Evolutionary conservation across 2,888 invertebrate genomes (phyloP), one percentile per base, ranked within the genome.

Genomic region (Corbicula japonica): DNA sequence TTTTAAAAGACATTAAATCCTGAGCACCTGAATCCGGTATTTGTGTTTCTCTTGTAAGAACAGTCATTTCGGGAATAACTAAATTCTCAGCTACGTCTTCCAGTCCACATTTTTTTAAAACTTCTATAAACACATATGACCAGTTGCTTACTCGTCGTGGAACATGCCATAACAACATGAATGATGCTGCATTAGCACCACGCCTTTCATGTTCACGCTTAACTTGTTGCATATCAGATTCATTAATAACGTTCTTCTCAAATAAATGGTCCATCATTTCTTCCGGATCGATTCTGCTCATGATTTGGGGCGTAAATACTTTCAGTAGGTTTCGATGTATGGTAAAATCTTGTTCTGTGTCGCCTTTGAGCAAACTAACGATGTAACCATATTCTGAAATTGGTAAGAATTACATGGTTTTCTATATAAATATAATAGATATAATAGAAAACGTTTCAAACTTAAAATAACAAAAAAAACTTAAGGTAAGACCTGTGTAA

Each of bases 251-350:
- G 2, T 23, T 54, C n/a, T 32, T 6, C 32, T 28, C 54, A 12
- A 26, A 54, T 10, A 54, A 32, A n/a, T 54, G 21, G 32, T 54
- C 54, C n/a, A 54, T 28, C 26, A 54, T 32, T 6, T 54, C 54
- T 28, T 18, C 12, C n/a, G 54, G 28, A 32, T 28, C 12, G 3
- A 54, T 54, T n/a, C 28, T 54, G 10, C n/a, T 54, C 23, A 54
- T 54, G 21, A 54, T 54, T 23, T 26, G 28, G 8, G 54, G 54
- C 54, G n/a, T 54, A 30, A 54, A 54, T 54, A 54, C 32, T 8
- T 54, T 23, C 15, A 54, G n/a, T 30, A 54, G n/a, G 28, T 30
- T n/a, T 54, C 54, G 28, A 28, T 54, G n/a, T 30, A 30, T 32
- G 54, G 28, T n/a, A 28, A n/a, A n/a, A 15, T 54, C 54, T 8